These are phyloP conservation scores for Heliornis fulica DNA, from an alignment of 2,113 vertebrate species.

Conservation along the genomic window DNA sequence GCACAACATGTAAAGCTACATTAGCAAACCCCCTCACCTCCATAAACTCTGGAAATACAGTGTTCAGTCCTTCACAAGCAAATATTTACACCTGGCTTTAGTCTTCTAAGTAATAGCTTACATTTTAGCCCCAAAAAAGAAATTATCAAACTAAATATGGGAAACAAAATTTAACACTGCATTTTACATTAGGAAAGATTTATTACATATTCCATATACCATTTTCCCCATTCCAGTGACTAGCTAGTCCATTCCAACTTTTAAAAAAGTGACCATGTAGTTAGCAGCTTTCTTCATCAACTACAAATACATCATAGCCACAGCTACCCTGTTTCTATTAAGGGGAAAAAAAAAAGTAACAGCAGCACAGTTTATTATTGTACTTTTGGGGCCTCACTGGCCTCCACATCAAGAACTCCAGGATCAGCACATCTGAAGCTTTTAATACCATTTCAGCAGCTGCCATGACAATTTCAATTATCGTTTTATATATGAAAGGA, in stretches of 20 bases:
- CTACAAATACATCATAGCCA: background rate
- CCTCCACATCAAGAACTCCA: conserved; percentile 5
- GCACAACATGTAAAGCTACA: background rate
- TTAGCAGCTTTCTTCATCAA: background rate
- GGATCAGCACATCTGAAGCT: conserved; percentile 37
- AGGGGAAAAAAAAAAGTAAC: background rate
- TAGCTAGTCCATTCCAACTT: background rate
- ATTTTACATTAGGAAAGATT: background rate
- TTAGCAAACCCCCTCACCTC: background rate
- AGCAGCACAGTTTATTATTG: background rate
- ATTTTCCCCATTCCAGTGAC: background rate
- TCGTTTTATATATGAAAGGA: conserved; percentile 37
- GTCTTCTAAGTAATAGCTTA: background rate
- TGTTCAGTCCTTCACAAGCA: too few relatives aligned
- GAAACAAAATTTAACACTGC: background rate
- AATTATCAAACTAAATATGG: background rate
- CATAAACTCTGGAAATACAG: too few relatives aligned
- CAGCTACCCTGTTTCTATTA: rapidly evolving
- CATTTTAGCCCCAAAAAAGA: background rate
- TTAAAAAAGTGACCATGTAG: background rate
- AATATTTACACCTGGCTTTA: background rate
- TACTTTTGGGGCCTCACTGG: background rate
- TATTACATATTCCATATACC: rapidly evolving
- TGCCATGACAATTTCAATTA: conserved; percentile 50
- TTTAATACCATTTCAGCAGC: conserved; percentile 45